Evolutionary conservation across 2,797 vertebrate species (phyloP), one percentile per base, ranked within the genome.

Genomic region (Calcarius lapponicus): DNA sequence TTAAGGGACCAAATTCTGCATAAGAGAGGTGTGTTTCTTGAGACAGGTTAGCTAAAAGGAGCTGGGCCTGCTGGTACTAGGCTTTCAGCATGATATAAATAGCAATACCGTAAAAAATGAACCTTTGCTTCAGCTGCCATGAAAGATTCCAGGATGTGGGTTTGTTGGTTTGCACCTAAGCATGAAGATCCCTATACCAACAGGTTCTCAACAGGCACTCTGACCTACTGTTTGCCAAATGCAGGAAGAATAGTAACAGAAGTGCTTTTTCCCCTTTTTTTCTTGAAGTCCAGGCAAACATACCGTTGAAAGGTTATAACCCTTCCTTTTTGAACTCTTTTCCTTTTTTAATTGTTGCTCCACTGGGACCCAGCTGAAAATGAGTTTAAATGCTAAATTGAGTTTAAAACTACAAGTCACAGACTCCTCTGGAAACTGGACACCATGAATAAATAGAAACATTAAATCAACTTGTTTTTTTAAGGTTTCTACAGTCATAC

Each of bases 381-480:
- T 98, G 97, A 97, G 96, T 96, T 97, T 97, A 97, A 98, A 97
- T 97, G 95, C 97, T 98, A 97, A 98, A 97, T 91, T 98, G 96
- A 97, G 96, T 98, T 98, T 97, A 96, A 98, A 98, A 97, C 95
- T 97, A 93, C 97, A 95, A 93, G 92, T 93, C 92, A 93, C 94
- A 96, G 92, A 90, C 96, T 97, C 67, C 94, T 97, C 85, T 98
- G 96, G 98, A 98, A 98, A 98, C 53, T 84, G 95, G 96, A 98
- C 93, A 98, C 97, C 96, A 29, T 92, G 92, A 97, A 97, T 98
- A 98, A 98, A 98, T 97, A 98, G 97, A 98, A 97, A 96, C 86
- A 22, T 97, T 97, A 97, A 97, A 97, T 97, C 96, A 97, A 85
- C 90, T 95, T 98, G 96, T 97, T 98, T 97, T 97, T 96, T 88